phyloP scores from a whole-genome alignment of 2,888 invertebrate species.

The Heliconius charithonia region DNA sequence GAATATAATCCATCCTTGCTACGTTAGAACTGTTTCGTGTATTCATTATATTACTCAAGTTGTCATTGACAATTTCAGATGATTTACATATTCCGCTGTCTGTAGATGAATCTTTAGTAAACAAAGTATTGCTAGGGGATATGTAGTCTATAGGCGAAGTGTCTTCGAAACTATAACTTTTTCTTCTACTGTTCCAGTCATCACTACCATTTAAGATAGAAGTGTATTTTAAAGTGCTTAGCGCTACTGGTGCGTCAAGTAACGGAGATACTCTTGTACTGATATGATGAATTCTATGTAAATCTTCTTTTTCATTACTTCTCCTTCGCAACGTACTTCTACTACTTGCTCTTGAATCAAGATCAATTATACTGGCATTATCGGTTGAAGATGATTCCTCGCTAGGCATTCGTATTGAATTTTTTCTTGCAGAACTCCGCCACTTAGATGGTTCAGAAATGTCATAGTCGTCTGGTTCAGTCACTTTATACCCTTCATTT shows the following conservation, averaged over 20 bases:
- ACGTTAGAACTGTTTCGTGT: conserved; percentile 53
- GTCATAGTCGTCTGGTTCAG: conserved; percentile 82
- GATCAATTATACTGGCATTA: conserved; percentile 76
- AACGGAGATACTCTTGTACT: conserved; percentile 67
- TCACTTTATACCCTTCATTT: conserved; percentile 75
- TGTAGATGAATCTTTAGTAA: conserved; percentile 89
- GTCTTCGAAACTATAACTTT: conserved; percentile 89
- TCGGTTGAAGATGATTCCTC: conserved; percentile 79
- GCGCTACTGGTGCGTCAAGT: conserved; percentile 66
- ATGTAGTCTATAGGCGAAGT: conserved; percentile 68
- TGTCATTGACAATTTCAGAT: conserved; percentile 83
- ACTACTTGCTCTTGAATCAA: conserved; percentile 63
- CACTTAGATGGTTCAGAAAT: conserved; percentile 85
- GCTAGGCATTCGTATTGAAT: conserved; percentile 87
- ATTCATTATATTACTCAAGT: conserved; percentile 53
- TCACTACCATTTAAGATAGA: conserved; percentile 71
- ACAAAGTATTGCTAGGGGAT: conserved; percentile 72
- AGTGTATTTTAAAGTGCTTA: conserved; percentile 77
- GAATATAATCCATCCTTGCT: conserved; percentile 56
- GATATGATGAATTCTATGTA: conserved; percentile 53
- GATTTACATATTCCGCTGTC: conserved; percentile 91
- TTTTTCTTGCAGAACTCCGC: conserved; percentile 86
- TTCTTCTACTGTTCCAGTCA: conserved; percentile 89
- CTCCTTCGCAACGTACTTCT: conserved; percentile 66
- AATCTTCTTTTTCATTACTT: conserved; percentile 43